Evolutionary conservation across 2,113 vertebrate species (phyloP), one percentile per base, ranked within the genome.

Genomic region (Colossoma macropomum): DNA sequence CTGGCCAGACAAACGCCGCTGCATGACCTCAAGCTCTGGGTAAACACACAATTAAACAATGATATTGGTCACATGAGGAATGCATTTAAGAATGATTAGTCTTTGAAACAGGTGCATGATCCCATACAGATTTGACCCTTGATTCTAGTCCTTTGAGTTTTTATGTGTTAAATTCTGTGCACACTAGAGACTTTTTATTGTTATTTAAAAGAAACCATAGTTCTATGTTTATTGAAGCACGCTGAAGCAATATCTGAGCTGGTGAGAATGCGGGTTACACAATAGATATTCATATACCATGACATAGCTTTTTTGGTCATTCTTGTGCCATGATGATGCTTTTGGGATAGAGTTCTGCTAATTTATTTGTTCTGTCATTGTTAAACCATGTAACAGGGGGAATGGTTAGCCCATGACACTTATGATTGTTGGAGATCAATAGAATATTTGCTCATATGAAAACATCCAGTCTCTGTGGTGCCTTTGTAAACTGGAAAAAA

Each of bases 21-120:
- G 76, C 84, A 54, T 89, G 86, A 89, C 69, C 79, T 87, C 75
- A 66, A 23, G 63, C 81, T 83, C 30, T 69, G 19, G 19, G 81
- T 79, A 83, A 86, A 87, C 62, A 79, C 72, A 83, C 84, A 91
- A 86, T 91, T 86, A 89, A 73, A 77, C 73, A 59, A 84, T 81
- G 83, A 87, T 74, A 82, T n/a, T 75, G 73, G 23, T 77, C 52
- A 78, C 81, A 89, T 63, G 86, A 86, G 85, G 87, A 91, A 86
- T n/a, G 21, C 74, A 89, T 91, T 86, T 50, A 32, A 70, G 27
- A 70, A 45, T 60, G 12, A 80, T 75, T 84, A 83, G 80, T 77
- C 88, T 90, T 85, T 81, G 87, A 88, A 90, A 86, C 90, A 90
- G 88, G 88, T 92, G 86, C 81, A 75, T 54, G 81, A 78, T 89